These are phyloP conservation scores for Drosophila austrosaltans DNA, from an alignment of 2,888 invertebrate species.

Conservation along the genomic window DNA sequence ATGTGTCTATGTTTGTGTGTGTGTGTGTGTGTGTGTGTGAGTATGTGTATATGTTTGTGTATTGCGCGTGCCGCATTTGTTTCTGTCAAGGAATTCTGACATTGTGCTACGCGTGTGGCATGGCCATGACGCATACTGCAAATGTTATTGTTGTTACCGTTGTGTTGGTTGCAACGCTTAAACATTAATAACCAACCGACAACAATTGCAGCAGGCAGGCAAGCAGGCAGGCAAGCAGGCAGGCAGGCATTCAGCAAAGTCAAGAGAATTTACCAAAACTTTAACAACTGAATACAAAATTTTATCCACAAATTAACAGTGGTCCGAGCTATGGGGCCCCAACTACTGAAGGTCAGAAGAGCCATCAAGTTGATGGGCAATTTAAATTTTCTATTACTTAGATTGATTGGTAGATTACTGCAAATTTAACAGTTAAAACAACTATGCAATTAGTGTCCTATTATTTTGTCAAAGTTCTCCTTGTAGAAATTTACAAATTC, in stretches of 20 bases:
- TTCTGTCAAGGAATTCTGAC: constrained; percentile 41
- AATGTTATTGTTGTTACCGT: constrained; percentile 34
- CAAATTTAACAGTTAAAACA: no score
- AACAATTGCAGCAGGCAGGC: constrained; percentile 34
- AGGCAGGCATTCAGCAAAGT: not conserved
- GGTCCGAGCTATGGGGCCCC: not conserved
- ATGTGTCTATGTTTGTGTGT: constrained; percentile 22
- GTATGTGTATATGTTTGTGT: constrained; percentile 23
- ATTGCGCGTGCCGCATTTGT: constrained; percentile 41
- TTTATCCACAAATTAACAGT: not conserved
- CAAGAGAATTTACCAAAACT: constrained; percentile 3
- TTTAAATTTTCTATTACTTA: no score
- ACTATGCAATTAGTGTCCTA: no score
- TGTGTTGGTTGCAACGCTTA: constrained; percentile 51
- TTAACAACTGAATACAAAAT: constrained; percentile 8
- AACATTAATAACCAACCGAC: constrained; percentile 68
- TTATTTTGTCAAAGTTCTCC: no score
- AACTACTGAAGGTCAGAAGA: no score
- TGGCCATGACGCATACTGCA: constrained; percentile 27
- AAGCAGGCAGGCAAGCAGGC: constrained; percentile 16
- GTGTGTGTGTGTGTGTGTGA: constrained; percentile 26
- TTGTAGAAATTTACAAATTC: no score
- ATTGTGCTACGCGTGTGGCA: constrained; percentile 13
- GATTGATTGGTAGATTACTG: no score
- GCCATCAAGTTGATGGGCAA: no score